Base-by-base conservation (phyloP, 2,113 vertebrate species). In the Procapra przewalskii region DNA sequence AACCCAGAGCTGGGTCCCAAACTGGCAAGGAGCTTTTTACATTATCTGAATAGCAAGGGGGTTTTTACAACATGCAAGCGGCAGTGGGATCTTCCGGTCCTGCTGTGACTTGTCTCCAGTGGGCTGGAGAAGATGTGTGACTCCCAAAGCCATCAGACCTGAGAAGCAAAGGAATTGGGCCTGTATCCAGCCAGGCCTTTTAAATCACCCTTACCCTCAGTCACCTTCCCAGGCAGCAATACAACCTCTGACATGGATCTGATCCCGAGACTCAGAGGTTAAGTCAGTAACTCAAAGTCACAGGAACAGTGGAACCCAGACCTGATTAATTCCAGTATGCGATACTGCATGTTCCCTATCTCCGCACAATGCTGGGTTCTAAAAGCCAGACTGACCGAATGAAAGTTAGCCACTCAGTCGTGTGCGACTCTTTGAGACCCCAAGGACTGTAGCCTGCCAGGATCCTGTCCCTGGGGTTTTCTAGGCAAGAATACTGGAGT, bases 261-360 rank as follows among this genome's bases (percentile, higher is more conserved):
- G 1, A 90, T 60, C 27, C 13, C 0, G 31, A 85, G 36, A 55
- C 54, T 86, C 64, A 52, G 19, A 89, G 29, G 48, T 45, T 77
- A 62, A 60, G 55, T 59, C 71, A 82, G 75, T 90, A 52, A 75
- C 80, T 96, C 62, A 57, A 80, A 55, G 83, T 75, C 92, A 90
- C 43, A 75, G 85, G 81, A 91, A 91, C 50, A 85, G 11, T 62
- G 29, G 2, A 96, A 57, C 25, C 31, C 21, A 27, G 60, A 45
- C 29, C 62, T 67, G 91, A 48, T 90, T 11, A 21, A 60, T 60
- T 50, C 55, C 54, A 75, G 40, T 11, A 10, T 15, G 19, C 3
- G 25, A 93, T 29, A 33, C 40, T 36, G 5, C 25, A 9, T 0
- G 3, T 57, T 27, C 71, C 64, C 13, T 29, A 15, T 36, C 54